Base-by-base conservation (phyloP, 1,140 invertebrate species). In the Drosophila setifemur region DNA sequence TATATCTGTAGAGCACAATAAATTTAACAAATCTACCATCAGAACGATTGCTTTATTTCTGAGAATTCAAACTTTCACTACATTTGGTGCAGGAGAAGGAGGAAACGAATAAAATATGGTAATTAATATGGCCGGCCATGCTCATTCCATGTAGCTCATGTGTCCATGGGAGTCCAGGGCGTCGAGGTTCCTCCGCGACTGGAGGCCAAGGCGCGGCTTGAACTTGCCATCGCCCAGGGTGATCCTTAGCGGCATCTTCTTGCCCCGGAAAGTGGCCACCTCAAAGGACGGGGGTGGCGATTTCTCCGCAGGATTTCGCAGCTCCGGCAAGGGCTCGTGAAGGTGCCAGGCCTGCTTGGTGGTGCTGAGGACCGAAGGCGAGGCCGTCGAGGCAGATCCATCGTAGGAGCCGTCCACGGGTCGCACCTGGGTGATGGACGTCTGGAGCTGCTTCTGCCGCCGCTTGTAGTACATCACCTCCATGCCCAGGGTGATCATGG, bases 401-500 rank as follows among this genome's bases (percentile, higher is more conserved):
- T 16, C n/a, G 16, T 18, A 19, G 21, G 14, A 44, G 29, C 2
- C 21, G 0, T 49, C 39, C 3, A 72, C 4, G 0, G 88, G 88
- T 14, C 70, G 72, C 5, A 90, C 88, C 48, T 87, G 33, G 0
- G 67, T 81, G 3, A 88, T 48, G 6, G 57, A 29, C 1, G 44
- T 28, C 16, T 57, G 40, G 11, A 47, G n/a, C 2, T 14, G 23
- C 3, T 47, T 50, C 9, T 77, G 54, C 16, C 82, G 71, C n/a
- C 92, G 91, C 61, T 94, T 94, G 83, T 96, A 95, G 76, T 96
- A 96, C 25, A 96, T 91, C 0, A 97, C 94, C 89, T 97, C 96
- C 58, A 94, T 94, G 0, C 93, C 94, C 7, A 97, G 90, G 0
- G 96, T 96, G 3, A 96, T 82, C 94, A 97, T 96, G 0, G 96